phyloP scores from a whole-genome alignment of 2,113 vertebrate species.

The Gila orcuttii region DNA sequence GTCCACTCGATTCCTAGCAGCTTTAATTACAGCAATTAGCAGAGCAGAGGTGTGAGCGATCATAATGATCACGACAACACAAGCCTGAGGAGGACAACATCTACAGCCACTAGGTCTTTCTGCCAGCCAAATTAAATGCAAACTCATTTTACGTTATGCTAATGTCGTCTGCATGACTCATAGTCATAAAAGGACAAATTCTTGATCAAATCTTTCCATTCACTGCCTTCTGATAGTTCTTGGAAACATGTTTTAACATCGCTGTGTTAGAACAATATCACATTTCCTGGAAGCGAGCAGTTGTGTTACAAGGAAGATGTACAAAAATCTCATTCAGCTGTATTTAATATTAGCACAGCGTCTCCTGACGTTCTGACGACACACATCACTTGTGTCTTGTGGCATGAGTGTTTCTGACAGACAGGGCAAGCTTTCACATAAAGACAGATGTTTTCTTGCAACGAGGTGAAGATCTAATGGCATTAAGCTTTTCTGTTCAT shows the following conservation, averaged over 20 bases:
- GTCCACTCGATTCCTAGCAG: not conserved
- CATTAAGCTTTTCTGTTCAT: not conserved
- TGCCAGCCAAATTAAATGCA: not conserved
- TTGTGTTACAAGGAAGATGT: not conserved
- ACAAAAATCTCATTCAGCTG: not conserved
- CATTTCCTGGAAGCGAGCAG: not conserved
- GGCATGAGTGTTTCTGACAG: not conserved
- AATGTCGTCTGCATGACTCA: not conserved
- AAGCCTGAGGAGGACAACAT: too few relatives aligned
- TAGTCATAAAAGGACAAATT: not conserved
- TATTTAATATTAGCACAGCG: not conserved
- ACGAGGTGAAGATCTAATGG: not conserved
- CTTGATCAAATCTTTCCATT: not conserved
- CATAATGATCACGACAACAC: not conserved
- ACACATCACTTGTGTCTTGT: not conserved
- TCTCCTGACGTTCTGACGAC: not conserved
- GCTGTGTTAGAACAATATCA: not conserved
- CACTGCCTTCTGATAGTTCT: not conserved
- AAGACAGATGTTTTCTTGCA: not conserved
- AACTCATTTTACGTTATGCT: not conserved
- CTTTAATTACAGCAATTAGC: not conserved
- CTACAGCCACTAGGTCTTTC: too few relatives aligned
- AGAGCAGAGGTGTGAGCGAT: not conserved
- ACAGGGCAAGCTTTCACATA: not conserved
- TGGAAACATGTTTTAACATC: not conserved